phyloP scores from a whole-genome alignment of 1,140 invertebrate species.

The Chelonus insularis region DNA sequence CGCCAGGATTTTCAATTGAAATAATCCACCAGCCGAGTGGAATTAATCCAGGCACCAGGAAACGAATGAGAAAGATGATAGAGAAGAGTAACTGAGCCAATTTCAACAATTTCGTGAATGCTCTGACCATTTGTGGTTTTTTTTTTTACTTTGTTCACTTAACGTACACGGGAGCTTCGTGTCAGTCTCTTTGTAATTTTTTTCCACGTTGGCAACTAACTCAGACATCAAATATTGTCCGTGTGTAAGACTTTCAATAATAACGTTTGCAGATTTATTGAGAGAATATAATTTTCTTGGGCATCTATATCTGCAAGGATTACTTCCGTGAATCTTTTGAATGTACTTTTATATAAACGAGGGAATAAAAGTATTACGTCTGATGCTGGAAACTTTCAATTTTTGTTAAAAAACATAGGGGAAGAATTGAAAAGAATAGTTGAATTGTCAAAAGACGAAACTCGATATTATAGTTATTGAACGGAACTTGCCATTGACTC shows the following conservation, averaged over 20 bases:
- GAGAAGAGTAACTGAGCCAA: not conserved
- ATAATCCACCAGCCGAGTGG: not conserved
- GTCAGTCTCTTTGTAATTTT: not conserved
- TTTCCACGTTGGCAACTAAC: not conserved
- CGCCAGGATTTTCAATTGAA: not conserved
- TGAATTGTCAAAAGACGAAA: too few relatives aligned
- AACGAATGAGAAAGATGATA: not conserved
- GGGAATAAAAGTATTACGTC: too few relatives aligned
- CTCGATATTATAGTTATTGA: not conserved
- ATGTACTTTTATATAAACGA: too few relatives aligned
- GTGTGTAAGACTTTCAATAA: not conserved
- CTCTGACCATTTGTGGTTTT: not conserved
- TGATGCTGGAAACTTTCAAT: too few relatives aligned
- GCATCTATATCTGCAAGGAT: not conserved
- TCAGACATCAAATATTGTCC: not conserved
- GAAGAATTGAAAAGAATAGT: too few relatives aligned
- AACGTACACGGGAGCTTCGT: not conserved
- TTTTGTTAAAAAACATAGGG: too few relatives aligned
- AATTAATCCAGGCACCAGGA: not conserved
- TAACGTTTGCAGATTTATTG: not conserved
- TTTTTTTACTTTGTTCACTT: not conserved
- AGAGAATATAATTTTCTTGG: not conserved
- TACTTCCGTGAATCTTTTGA: not conserved
- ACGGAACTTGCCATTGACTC: conserved; percentile 1
- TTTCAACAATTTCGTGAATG: not conserved